Evolutionary conservation across 2,797 vertebrate genomes (phyloP).

Genomic region (Taenioides sp.): DNA sequence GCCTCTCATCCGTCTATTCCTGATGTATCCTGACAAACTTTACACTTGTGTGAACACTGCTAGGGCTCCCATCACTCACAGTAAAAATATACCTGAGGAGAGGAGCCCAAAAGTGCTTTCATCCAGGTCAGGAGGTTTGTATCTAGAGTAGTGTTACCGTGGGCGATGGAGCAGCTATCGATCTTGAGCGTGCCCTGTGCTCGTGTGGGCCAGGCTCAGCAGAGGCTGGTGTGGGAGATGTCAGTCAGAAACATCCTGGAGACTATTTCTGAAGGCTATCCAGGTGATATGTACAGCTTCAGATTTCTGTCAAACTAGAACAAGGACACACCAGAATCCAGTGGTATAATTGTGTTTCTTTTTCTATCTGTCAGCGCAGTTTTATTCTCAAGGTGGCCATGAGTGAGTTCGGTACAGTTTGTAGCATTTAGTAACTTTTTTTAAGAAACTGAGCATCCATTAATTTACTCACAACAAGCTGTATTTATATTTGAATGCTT

Average conservation of each 20-base stretch:
- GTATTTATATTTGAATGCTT: no score
- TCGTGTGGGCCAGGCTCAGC: slow-evolving; percentile 77
- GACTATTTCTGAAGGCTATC: slow-evolving; percentile 65
- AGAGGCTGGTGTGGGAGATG: slow-evolving; percentile 80
- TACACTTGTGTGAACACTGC: slow-evolving; percentile 47
- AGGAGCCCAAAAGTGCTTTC: slow-evolving; percentile 78
- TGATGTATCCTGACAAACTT: slow-evolving; percentile 51
- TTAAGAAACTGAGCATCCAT: no score
- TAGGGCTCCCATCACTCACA: slow-evolving; percentile 39
- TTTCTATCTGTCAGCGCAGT: background rate
- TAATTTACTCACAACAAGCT: no score
- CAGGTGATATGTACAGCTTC: slow-evolving; percentile 53
- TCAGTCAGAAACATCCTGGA: slow-evolving; percentile 78
- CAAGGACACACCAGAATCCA: slow-evolving; percentile 36
- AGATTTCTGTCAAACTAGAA: slow-evolving; percentile 50
- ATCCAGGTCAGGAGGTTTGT: slow-evolving; percentile 68
- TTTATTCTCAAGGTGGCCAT: background rate
- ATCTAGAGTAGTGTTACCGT: slow-evolving; percentile 86
- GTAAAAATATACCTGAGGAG: slow-evolving; percentile 80
- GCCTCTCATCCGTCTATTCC: slow-evolving; percentile 47
- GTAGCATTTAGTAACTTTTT: background rate
- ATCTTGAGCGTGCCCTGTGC: slow-evolving; percentile 79
- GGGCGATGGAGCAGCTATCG: slow-evolving; percentile 85
- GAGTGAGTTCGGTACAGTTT: background rate
- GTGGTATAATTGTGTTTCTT: background rate